Evolutionary conservation across 2,888 invertebrate genomes (phyloP), one percentile per base, ranked within the genome.

Genomic region (Hybos culiciformis): DNA sequence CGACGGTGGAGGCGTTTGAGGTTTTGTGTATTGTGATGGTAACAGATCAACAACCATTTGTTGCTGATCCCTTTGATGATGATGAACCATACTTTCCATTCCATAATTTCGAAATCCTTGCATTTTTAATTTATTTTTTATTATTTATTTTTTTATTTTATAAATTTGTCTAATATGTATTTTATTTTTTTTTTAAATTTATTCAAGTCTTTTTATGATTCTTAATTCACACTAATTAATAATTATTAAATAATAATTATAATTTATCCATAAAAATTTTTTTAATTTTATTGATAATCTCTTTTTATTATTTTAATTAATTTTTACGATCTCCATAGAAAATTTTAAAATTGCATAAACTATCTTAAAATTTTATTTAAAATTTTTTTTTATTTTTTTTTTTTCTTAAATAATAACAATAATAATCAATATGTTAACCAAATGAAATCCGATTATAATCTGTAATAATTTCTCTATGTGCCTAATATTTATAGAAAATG

Each of bases 41-140:
- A 75, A 69, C 39, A 77, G 62, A 52, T 77, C 77, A 48, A 76
- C 70, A 8, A 77, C 73, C 43, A 75, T 69, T 3, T 72, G 70
- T 42, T 63, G 70, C 49, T 64, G 63, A 39, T 62, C 68, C 46
- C 55, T 54, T 24, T 46, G 49, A 53, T 48, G 55, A 24, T 54
- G 52, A 46, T 54, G 53, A 12, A 34, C 39, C 18, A 45, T 41
- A 46, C 47, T 56, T 46, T 68, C 67, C 53, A 67, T 57, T 40
- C 57, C 59, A 53, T 68, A 68, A 46, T 62, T 61, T 48, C 67
- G 54, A 52, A 63, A 68, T 59, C 67, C 67, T 56, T 68, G 68
- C 68, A 68, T 68, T 39, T 54, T 60, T 21, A 36, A 23, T 31
- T 26, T 18, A 31, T 37, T 24, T 43, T 33, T 42, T 34, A 18